Evolutionary conservation across 2,888 invertebrate genomes (phyloP), one percentile per base, ranked within the genome.

Genomic region (Lymantria dispar): DNA sequence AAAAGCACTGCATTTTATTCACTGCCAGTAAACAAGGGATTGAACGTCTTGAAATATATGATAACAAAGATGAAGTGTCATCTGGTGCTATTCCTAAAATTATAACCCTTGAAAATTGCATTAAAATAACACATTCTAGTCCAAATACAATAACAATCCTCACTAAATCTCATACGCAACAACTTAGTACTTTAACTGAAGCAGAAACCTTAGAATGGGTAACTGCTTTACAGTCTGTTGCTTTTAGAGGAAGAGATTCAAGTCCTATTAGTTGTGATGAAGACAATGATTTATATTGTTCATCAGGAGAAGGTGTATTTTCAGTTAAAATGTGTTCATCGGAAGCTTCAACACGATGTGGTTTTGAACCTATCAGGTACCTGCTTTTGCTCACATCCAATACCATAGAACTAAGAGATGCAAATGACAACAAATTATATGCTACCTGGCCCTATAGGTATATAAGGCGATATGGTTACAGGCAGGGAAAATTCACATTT

Each of bases 251-350:
- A 54, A 92, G 91, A 68, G 90, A 92, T 49, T 92, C 94, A 0
- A 88, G 80, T 61, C 94, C 93, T 42, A 87, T 91, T 31, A 87
- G 86, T 52, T 94, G 96, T 73, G 96, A 97, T 85, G 96, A 96
- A 87, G 96, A 97, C 70, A 97, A 97, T 82, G 97, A 97, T 80
- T 87, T 97, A n/a, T 97, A 97, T 76, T 96, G 96, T 76, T 95
- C 96, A 39, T 95, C 96, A 52, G 96, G 95, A 22, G 96, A 97
- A 85, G 96, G 96, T 45, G 92, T 96, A 12, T 97, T 96, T 76
- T 94, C 94, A 48, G 96, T 97, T 0, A 95, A 94, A 80, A 92
- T 97, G 70, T 94, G 95, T 62, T 92, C 95, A 37, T 96, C 96
- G 0, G 95, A 96, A 55, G 96, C 96, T 1, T 96, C 96, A 1